Evolutionary conservation across 2,797 vertebrate species (phyloP), one percentile per base, ranked within the genome.

Genomic region (Microctenopoma steveboyesi): DNA sequence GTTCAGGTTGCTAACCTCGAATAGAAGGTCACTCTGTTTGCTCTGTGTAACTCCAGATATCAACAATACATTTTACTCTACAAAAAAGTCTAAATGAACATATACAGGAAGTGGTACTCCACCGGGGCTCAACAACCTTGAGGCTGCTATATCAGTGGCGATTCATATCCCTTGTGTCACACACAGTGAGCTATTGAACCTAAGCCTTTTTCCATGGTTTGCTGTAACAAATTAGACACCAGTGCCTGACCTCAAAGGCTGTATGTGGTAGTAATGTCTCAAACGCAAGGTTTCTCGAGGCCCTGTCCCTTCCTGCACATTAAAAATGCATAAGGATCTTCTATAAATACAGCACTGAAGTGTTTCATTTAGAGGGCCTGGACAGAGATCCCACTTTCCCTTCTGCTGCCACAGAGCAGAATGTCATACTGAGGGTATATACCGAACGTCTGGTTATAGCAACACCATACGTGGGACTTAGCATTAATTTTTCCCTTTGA

Each of bases 331-430:
- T 47, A 53, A 84, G 81, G 74, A 18, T 22, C 63, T 88, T 91
- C 92, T 93, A 94, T 93, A 93, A 94, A 94, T 94, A 94, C 87
- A 78, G 81, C 74, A 47, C 74, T 64, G 77, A 80, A 91, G 88
- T 88, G 86, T 93, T 93, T 92, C 84, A 94, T 92, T 84, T 89
- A 82, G 85, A 88, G 75, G 91, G 75, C 82, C 86, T 52, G 78
- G 70, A 57, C 76, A 72, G 72, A 89, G 85, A 76, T 83, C 76
- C 76, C 73, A 63, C 61, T 54, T 73, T 51, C 64, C 69, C 74
- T 73, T 79, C 78, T 74, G 78, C 81, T 81, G 79, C 68, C 80
- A 50, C 49, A 48, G 61, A 69, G 51, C 28, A 1, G 57, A 60
- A 4, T 14, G 43, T 60, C 64, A 66, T 72, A 74, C 74, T 69